A percentile compares a stretch with the other conserved stretches of the same genome.
Conservation (phyloP, 1,140 invertebrate genomes). For the Macrocentrus cingulum region DNA sequence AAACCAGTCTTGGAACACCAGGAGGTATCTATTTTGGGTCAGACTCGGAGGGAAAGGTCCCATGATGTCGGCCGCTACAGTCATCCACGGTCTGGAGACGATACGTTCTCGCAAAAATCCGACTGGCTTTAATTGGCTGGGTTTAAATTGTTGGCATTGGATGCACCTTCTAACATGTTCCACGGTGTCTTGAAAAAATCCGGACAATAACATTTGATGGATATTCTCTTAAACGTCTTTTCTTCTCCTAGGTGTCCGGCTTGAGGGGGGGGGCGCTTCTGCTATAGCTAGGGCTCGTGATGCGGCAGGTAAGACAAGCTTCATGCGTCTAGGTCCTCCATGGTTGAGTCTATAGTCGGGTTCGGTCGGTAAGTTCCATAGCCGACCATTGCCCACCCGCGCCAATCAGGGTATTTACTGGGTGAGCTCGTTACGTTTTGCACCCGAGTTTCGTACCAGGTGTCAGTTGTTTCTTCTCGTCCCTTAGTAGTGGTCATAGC, state of each 20-base stretch:
- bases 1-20: slow-evolving; percentile 49
- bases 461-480: neutral
- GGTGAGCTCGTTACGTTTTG: slow-evolving; percentile 10
- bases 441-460: neutral
- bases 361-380: slow-evolving; percentile 14
- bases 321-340: slow-evolving; percentile 17
- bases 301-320: slow-evolving; percentile 8
- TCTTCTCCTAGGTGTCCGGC: slow-evolving; percentile 24
- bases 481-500: neutral
- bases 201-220: slow-evolving; percentile 23
- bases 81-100: slow-evolving; percentile 41
- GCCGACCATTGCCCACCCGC: slow-evolving; percentile 10
- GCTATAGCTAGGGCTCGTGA: slow-evolving; percentile 20
- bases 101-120: slow-evolving; percentile 39
- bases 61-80: slow-evolving; percentile 49
- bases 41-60: slow-evolving; percentile 46
- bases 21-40: slow-evolving; percentile 43
- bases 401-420: slow-evolving; percentile 21
- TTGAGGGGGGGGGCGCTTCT: slow-evolving; percentile 27
- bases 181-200: neutral
- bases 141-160: slow-evolving; percentile 38
- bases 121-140: slow-evolving; percentile 34
- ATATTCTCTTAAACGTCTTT: slow-evolving; percentile 29
- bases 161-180: slow-evolving; percentile 30
- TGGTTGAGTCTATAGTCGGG: neutral